These are phyloP conservation scores for Megaceryle maxima DNA, from an alignment of 2,113 vertebrate genomes.

Conservation along the genomic window DNA sequence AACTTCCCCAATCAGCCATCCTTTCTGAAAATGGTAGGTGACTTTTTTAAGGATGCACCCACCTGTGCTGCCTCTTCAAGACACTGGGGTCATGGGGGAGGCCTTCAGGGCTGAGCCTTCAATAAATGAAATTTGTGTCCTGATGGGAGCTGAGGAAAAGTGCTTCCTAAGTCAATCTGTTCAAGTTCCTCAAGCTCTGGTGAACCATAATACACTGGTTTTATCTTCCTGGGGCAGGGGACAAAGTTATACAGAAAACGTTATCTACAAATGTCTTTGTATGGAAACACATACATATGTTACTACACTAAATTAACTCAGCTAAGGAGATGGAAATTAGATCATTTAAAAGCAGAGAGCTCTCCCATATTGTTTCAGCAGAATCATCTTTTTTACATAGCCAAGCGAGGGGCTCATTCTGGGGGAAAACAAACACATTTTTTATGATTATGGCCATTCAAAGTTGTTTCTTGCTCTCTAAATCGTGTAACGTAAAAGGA, in stretches of 20 bases:
- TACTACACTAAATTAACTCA: slow-evolving; percentile 18
- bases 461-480: slow-evolving; percentile 14
- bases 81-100: fast-evolving
- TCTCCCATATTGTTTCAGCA: not conserved
- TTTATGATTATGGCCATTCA: slow-evolving; percentile 40
- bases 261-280: not conserved
- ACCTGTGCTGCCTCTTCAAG: not conserved
- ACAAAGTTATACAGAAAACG: not conserved
- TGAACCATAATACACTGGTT: not conserved
- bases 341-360: slow-evolving; percentile 44
- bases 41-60: not conserved
- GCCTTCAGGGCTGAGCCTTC: not conserved
- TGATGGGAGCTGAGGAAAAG: not conserved
- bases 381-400: not conserved
- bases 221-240: not conserved
- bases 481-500: slow-evolving; percentile 15
- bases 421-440: slow-evolving; percentile 46
- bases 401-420: not conserved
- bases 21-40: not conserved
- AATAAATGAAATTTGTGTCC: not conserved
- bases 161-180: not conserved
- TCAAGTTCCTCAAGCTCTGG: not conserved
- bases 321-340: slow-evolving; percentile 59
- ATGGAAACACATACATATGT: slow-evolving; percentile 42
- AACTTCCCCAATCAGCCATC: not conserved